These are phyloP conservation scores for Achatina immaculata DNA, from an alignment of 1,140 invertebrate species.

Conservation along the genomic window DNA sequence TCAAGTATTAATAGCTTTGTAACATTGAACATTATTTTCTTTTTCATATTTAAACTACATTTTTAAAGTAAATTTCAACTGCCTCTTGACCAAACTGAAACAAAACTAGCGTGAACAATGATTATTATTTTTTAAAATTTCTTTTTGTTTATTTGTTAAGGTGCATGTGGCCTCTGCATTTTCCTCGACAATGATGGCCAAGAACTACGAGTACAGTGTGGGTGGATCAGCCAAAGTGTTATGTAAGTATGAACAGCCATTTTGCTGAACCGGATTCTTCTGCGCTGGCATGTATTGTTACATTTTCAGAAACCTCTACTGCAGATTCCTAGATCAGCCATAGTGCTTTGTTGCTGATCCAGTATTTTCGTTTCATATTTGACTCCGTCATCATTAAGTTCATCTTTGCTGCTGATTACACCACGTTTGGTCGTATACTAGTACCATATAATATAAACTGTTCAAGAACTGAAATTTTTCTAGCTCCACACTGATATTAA, in stretches of 20 bases:
- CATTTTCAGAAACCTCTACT: not conserved
- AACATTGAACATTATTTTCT: no score
- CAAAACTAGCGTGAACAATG: no score
- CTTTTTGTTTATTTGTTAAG: constrained; percentile 37
- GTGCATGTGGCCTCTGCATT: constrained; percentile 40
- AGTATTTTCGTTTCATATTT: not conserved
- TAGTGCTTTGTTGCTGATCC: not conserved
- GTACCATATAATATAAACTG: no score
- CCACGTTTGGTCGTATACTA: not conserved
- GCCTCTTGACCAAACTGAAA: no score
- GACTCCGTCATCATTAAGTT: not conserved
- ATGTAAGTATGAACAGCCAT: constrained; percentile 47
- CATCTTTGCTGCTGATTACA: not conserved
- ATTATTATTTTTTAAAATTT: no score
- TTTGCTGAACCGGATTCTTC: not conserved
- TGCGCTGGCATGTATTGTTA: not conserved
- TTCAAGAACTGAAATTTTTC: no score
- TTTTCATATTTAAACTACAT: no score
- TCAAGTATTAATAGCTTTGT: no score
- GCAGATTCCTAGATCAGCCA: not conserved
- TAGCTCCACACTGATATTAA: no score
- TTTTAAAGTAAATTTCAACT: no score
- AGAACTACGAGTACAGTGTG: constrained; percentile 40
- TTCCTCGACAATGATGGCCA: constrained; percentile 28
- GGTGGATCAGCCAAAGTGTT: constrained; percentile 48